Evolutionary conservation across 2,797 vertebrate species (phyloP).

Genomic region (Chaetophractus vellerosus): DNA sequence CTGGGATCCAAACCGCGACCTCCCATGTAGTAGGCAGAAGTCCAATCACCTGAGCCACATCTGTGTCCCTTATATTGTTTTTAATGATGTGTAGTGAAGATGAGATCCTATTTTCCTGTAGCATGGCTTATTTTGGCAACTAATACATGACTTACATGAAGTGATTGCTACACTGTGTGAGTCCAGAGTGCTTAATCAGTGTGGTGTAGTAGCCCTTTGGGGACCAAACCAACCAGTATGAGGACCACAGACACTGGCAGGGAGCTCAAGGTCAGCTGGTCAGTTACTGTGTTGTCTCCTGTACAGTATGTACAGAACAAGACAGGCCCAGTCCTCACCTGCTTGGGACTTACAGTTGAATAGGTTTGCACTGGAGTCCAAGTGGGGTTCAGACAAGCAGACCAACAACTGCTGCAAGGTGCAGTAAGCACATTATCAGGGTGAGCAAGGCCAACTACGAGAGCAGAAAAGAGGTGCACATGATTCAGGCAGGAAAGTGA

Average conservation of each 20-base stretch:
- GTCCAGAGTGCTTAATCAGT: neutral
- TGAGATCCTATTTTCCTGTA: neutral
- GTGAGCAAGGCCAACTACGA: neutral
- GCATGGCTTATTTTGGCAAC: neutral
- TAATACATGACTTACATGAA: neutral
- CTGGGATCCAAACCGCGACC: no score
- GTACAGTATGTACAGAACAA: neutral
- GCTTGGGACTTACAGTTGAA: neutral
- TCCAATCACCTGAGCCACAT: no score
- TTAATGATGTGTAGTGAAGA: neutral
- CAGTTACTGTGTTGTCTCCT: neutral
- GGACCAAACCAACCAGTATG: neutral
- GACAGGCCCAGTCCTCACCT: neutral
- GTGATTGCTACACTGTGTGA: neutral
- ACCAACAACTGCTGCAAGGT: neutral
- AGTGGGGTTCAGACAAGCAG: neutral
- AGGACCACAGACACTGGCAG: neutral
- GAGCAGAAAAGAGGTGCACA: neutral
- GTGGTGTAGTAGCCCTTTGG: neutral
- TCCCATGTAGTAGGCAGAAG: no score
- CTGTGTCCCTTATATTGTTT: no score
- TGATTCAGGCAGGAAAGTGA: neutral
- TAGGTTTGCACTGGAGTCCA: neutral
- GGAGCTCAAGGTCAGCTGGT: neutral
- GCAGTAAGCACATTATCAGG: neutral